These are phyloP conservation scores for Pemphredon lugubris DNA, from an alignment of 2,888 invertebrate species.

Conservation along the genomic window DNA sequence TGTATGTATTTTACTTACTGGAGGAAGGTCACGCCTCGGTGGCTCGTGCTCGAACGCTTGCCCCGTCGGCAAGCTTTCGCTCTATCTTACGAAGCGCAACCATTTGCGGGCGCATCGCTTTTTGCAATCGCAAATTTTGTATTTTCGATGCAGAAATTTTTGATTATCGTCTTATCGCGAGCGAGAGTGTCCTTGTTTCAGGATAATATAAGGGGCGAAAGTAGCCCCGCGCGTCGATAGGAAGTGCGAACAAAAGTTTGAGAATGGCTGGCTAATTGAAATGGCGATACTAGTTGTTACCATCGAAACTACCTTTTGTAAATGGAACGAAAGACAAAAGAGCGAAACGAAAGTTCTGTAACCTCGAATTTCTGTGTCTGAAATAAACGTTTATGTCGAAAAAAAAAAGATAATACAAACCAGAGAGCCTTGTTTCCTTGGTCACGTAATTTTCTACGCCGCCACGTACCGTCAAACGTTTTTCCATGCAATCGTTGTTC, in stretches of 20 bases:
- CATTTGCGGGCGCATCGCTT: too few species aligned
- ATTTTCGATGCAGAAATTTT: too few species aligned
- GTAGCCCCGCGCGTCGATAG: background rate
- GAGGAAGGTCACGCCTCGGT: too few species aligned
- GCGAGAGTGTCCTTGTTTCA: too few species aligned
- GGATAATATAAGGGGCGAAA: too few species aligned
- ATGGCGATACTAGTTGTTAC: slow-evolving; percentile 34
- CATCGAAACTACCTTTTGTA: slow-evolving; percentile 42
- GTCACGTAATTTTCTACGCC: slow-evolving; percentile 23
- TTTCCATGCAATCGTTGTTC: slow-evolving; percentile 10
- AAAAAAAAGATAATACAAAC: slow-evolving; percentile 42
- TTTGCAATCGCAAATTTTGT: too few species aligned
- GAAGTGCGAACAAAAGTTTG: slow-evolving; percentile 55
- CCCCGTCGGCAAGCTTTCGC: background rate
- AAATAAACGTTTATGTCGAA: slow-evolving; percentile 64
- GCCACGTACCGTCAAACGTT: background rate
- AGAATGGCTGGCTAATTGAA: slow-evolving; percentile 57
- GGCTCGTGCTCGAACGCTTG: background rate
- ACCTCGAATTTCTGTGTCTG: slow-evolving; percentile 62
- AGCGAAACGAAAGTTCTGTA: slow-evolving; percentile 49
- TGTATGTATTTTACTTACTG: slow-evolving; percentile 5
- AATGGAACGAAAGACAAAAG: slow-evolving; percentile 24
- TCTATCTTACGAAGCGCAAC: background rate
- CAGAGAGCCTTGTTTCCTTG: slow-evolving; percentile 57
- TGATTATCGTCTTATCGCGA: too few species aligned